phyloP scores from a whole-genome alignment of 2,797 vertebrate genomes.

The Intellagama lesueurii region DNA sequence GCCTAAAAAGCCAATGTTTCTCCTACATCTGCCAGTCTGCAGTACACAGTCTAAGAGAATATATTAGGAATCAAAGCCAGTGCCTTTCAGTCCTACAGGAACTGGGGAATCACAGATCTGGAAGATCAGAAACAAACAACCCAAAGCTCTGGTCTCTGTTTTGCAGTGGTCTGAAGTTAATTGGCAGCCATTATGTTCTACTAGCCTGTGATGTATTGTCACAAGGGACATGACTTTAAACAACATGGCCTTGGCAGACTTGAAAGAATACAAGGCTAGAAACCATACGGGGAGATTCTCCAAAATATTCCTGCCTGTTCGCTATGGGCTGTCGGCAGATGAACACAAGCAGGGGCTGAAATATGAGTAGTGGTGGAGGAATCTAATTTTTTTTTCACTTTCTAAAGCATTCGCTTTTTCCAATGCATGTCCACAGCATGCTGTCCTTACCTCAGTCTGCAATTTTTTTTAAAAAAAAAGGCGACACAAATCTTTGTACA shows the following conservation, averaged over 20 bases:
- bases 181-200: not conserved
- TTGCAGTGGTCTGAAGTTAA: constrained; percentile 4
- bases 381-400: not conserved
- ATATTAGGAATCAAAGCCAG: constrained; percentile 52
- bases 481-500: not conserved
- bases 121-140: constrained; percentile 9
- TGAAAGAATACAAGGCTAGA: not conserved
- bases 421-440: not conserved
- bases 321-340: not conserved
- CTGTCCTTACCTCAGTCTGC: not conserved
- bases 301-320: not conserved
- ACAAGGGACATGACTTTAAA: constrained; percentile 17
- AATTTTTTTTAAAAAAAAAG: not conserved
- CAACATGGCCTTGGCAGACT: not conserved
- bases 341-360: not conserved
- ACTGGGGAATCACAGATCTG: constrained; percentile 47
- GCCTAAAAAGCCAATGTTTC: constrained; percentile 46
- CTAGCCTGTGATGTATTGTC: not conserved
- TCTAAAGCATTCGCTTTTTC: not conserved
- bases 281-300: not conserved
- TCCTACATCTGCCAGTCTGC: constrained; percentile 47
- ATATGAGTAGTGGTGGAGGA: not conserved
- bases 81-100: constrained; percentile 38
- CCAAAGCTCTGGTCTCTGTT: not conserved
- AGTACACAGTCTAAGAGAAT: constrained; percentile 43